Percentiles rank a stretch among this genome's conserved stretches.
These are phyloP conservation scores for Lasioglossum lativentre DNA, from an alignment of 2,888 invertebrate species.

Conservation along the genomic window DNA sequence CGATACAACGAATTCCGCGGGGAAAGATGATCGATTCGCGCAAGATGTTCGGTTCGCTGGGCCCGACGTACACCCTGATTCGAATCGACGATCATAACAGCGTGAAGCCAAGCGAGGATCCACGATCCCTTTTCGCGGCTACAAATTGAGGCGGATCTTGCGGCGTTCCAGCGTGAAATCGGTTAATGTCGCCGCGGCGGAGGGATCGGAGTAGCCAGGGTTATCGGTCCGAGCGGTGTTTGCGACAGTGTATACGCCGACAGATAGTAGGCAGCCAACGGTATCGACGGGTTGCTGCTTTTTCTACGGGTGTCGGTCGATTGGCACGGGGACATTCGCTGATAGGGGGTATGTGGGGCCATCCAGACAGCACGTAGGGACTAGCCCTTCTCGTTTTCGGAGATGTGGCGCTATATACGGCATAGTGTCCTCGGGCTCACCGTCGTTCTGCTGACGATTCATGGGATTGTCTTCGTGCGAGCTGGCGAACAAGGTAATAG, in stretches of 20 bases:
- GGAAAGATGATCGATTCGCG: conserved; percentile 11
- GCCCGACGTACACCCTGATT: conserved; percentile 29
- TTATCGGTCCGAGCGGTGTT: conserved; percentile 43
- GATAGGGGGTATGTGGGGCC: conserved; percentile 63
- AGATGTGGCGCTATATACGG: conserved; percentile 75
- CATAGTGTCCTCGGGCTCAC: conserved; percentile 71
- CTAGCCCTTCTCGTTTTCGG: conserved; percentile 74
- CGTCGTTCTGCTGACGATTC: conserved; percentile 75
- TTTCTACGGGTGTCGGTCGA: conserved; percentile 36
- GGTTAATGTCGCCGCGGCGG: conserved; percentile 47
- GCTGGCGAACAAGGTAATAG: conserved; percentile 79
- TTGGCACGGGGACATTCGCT: conserved; percentile 38
- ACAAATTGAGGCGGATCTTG: conserved; percentile 23
- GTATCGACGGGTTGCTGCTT: conserved; percentile 10
- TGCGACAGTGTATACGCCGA: conserved; percentile 28
- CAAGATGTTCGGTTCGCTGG: conserved; percentile 51
- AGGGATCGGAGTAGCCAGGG: conserved; percentile 16
- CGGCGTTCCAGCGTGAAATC: conserved; percentile 39
- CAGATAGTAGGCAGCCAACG: neutral
- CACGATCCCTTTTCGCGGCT: neutral
- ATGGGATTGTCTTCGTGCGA: conserved; percentile 70
- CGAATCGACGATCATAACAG: neutral
- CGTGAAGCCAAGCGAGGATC: neutral
- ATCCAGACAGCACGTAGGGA: conserved; percentile 70
- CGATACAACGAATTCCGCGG: neutral